These are phyloP conservation scores for Falco concolor DNA, from an alignment of 2,797 vertebrate species.

Conservation along the genomic window DNA sequence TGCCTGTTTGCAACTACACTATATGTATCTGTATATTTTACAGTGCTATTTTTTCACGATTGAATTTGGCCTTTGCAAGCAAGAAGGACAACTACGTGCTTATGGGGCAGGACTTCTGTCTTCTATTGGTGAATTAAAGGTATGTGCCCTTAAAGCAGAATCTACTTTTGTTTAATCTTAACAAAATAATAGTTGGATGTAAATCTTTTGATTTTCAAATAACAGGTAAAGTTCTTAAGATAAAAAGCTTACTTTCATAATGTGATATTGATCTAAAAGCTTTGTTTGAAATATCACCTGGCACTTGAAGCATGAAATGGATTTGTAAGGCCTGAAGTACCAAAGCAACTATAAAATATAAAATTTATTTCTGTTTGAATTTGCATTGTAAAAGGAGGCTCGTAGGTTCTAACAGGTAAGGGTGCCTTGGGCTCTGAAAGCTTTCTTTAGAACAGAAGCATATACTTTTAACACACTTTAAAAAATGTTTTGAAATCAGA, in stretches of 20 bases:
- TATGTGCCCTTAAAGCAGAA: constrained; percentile 62
- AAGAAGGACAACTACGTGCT: constrained; percentile 91
- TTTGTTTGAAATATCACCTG: constrained; percentile 53
- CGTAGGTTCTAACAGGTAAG: not conserved
- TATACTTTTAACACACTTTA: not conserved
- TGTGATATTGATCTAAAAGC: constrained; percentile 35
- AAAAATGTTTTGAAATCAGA: not conserved
- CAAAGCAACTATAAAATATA: constrained; percentile 2
- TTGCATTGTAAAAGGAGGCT: not conserved
- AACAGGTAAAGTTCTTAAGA: constrained; percentile 46
- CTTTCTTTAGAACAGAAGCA: not conserved
- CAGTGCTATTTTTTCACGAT: constrained; percentile 99
- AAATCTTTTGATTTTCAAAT: constrained; percentile 39
- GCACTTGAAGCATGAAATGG: constrained; percentile 48
- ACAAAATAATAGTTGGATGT: constrained; percentile 13
- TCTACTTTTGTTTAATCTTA: constrained; percentile 24
- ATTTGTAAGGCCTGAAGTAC: constrained; percentile 6
- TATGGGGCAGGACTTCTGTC: constrained; percentile 95
- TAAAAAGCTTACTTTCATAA: constrained; percentile 26
- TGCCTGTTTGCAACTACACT: not conserved
- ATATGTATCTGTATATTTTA: not conserved
- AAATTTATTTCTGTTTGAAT: not conserved
- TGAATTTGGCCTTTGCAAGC: constrained; percentile 97
- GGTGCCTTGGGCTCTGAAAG: not conserved
- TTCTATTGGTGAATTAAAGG: constrained; percentile 93